Evolutionary conservation across 2,888 invertebrate species (phyloP).

Genomic region (Rosalia funebris): DNA sequence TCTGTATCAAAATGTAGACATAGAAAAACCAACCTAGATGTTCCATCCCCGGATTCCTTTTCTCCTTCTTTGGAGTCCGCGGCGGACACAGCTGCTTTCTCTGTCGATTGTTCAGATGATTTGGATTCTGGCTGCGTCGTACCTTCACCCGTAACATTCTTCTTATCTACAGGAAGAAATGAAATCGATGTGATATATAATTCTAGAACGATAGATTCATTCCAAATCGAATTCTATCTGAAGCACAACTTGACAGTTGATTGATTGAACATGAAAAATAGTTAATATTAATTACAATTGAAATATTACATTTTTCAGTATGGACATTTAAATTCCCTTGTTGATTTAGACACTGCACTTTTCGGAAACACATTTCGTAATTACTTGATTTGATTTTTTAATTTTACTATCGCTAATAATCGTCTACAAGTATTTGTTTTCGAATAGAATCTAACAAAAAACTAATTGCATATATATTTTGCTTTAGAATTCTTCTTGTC

Average conservation of each 20-base stretch:
- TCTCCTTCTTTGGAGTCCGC: constrained; percentile 37
- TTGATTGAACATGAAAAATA: constrained; percentile 40
- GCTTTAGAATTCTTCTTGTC: constrained; percentile 7
- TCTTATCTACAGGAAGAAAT: constrained; percentile 56
- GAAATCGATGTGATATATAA: constrained; percentile 54
- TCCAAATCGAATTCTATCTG: constrained; percentile 47
- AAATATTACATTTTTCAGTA: constrained; percentile 12
- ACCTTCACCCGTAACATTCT: constrained; percentile 45
- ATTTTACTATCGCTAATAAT: constrained; percentile 22
- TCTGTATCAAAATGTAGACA: constrained; percentile 27
- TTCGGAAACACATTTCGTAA: constrained; percentile 18
- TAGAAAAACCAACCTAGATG: constrained; percentile 52
- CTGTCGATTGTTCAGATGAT: constrained; percentile 27
- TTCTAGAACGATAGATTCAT: constrained; percentile 39
- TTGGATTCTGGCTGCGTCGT: constrained; percentile 33
- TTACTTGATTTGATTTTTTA: constrained; percentile 2
- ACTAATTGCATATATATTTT: constrained; percentile 40
- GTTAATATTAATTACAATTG: constrained; percentile 23
- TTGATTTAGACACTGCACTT: constrained; percentile 37
- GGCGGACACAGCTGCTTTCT: constrained; percentile 37
- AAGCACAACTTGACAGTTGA: constrained; percentile 38
- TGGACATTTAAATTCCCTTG: constrained; percentile 31
- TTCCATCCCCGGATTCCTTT: constrained; percentile 40
- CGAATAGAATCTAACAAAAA: constrained; percentile 29
- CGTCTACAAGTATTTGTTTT: constrained; percentile 27